Base-by-base conservation (phyloP, 1,140 invertebrate species). In the Anastrepha ludens region DNA sequence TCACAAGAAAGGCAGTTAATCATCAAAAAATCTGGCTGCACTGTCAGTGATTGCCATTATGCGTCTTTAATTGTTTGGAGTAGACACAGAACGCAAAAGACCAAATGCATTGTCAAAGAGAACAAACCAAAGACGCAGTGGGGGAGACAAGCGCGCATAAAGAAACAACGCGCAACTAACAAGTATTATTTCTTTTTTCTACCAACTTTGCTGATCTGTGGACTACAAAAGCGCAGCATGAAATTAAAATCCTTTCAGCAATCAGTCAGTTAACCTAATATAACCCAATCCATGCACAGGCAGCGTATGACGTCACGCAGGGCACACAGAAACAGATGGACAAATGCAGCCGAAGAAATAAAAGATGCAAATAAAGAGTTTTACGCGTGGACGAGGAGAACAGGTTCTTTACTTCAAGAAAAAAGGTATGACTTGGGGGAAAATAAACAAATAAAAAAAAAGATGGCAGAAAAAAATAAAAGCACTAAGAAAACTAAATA, bases 161-260 rank as follows among this genome's bases (percentile, higher is more conserved):
- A 20, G 47, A 8, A 81, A 81, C 44, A n/a, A 81, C 17, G 20
- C 44, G 74, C 74, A 55, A 81, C 2, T 20, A 81, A 81, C 47
- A 20, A 50, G 47, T 81, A 11, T 55, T 81, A 50, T 20, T 55
- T n/a, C 47, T 20, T 55, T 29, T 9, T 17, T 50, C 20, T 41
- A 9, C n/a, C 47, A 15, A 15, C 13, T 62, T 2, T 5, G 1
- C 29, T 58, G 74, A 11, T 55, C 44, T 81, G 29, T 29, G 47
- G 7, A 81, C 74, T 55, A 81, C 74, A 81, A 81, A 81, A 81
- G 74, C 74, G 44, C 74, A 81, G 74, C 74, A 81, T 81, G 74
- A 55, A 81, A 81, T 81, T 81, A 55, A 81, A 81, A 50, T 81
- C 74, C 74, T 81, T 81, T 50, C 47, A 81, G 47, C 74, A 81